Evolutionary conservation across 2,888 invertebrate genomes (phyloP).

Genomic region (Anarsia innoxiella): DNA sequence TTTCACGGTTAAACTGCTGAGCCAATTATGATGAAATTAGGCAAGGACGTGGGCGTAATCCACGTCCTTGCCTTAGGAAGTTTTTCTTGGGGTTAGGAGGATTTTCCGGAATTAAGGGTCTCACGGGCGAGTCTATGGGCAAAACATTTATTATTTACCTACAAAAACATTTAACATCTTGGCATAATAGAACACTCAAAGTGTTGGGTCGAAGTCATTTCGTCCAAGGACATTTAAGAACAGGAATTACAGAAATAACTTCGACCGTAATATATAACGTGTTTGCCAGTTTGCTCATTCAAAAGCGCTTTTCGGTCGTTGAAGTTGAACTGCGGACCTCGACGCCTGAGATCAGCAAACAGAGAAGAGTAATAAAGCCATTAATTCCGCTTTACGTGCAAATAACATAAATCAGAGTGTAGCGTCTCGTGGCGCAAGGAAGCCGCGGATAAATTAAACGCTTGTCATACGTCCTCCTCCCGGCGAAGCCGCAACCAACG

Average conservation of each 20-base stretch:
- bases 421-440: slow-evolving; percentile 59
- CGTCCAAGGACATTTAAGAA: slow-evolving; percentile 24
- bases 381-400: slow-evolving; percentile 73
- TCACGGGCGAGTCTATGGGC: no score
- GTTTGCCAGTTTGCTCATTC: slow-evolving; percentile 46
- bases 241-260: slow-evolving; percentile 27
- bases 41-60: no score
- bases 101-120: no score
- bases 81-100: no score
- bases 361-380: slow-evolving; percentile 71
- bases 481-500: slow-evolving; percentile 34
- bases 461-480: slow-evolving; percentile 53
- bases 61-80: no score
- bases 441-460: slow-evolving; percentile 56
- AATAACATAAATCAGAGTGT: slow-evolving; percentile 73
- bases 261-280: slow-evolving; percentile 33
- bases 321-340: slow-evolving; percentile 41
- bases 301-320: slow-evolving; percentile 45
- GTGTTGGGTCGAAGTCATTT: no score
- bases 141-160: no score
- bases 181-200: no score
- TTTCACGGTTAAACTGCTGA: no score
- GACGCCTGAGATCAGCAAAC: slow-evolving; percentile 60
- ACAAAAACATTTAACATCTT: no score
- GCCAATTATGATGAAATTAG: no score